phyloP scores from a whole-genome alignment of 2,797 vertebrate species.

The Simalia tracyae region DNA sequence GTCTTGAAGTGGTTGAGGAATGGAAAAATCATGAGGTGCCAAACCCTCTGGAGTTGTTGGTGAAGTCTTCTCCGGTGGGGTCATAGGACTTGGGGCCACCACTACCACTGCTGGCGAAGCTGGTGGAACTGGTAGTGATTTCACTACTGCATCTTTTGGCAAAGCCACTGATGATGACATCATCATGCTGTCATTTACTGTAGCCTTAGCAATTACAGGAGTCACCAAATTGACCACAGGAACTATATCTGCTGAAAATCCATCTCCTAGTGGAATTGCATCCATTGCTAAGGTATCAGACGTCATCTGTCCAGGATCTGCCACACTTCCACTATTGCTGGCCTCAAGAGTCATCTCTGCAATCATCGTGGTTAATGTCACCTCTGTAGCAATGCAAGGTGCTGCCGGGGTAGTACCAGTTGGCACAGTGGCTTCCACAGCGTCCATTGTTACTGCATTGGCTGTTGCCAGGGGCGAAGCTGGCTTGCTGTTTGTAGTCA shows the following conservation, averaged over 20 bases:
- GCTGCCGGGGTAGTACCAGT: background rate
- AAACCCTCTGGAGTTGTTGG: constrained; percentile 34
- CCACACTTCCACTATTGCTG: background rate
- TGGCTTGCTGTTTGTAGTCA: constrained; percentile 27
- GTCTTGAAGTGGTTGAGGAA: constrained; percentile 44
- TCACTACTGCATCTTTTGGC: background rate
- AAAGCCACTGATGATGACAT: background rate
- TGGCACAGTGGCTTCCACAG: constrained; percentile 31
- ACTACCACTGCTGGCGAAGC: background rate
- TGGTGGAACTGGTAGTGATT: background rate
- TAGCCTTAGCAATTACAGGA: background rate
- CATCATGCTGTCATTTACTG: background rate
- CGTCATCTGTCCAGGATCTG: background rate
- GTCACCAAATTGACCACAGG: background rate
- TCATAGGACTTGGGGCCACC: background rate
- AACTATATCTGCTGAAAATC: background rate
- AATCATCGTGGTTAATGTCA: background rate
- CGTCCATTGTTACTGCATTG: constrained; percentile 25
- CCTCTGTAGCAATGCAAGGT: background rate
- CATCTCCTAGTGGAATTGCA: background rate
- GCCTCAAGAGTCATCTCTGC: background rate
- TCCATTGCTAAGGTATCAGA: background rate
- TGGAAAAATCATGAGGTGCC: constrained; percentile 33
- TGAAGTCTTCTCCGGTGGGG: constrained; percentile 25
- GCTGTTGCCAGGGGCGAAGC: constrained; percentile 29